phyloP scores from a whole-genome alignment of 2,113 vertebrate species.

The Fregata magnificens region DNA sequence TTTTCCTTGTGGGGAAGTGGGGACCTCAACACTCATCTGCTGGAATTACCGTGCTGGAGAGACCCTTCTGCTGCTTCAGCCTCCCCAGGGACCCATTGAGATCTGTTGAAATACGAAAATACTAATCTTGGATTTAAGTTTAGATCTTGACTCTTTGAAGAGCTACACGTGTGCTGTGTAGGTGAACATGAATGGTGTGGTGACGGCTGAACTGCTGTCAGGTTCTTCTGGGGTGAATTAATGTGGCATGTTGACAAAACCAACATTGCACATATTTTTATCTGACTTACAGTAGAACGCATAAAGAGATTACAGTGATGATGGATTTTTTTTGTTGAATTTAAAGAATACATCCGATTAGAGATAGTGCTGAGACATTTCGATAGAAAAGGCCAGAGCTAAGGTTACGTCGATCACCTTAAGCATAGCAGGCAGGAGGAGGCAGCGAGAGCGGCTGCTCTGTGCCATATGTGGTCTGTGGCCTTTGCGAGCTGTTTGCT shows the following conservation, averaged over 20 bases:
- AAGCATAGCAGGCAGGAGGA: background rate
- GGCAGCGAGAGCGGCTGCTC: background rate
- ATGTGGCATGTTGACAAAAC: background rate
- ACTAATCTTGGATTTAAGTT: background rate
- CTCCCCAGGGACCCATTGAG: fast-evolving
- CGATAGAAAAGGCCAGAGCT: background rate
- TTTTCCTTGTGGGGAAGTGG: background rate
- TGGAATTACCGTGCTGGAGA: background rate
- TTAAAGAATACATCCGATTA: background rate
- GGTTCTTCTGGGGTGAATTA: background rate
- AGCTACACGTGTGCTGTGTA: fast-evolving
- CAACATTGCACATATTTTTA: background rate
- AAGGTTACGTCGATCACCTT: background rate
- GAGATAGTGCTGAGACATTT: background rate
- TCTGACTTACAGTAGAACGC: background rate
- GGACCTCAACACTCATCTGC: fast-evolving
- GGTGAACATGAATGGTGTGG: background rate
- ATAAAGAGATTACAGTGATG: background rate
- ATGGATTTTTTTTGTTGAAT: background rate
- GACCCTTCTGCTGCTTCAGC: background rate
- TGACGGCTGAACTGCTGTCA: background rate
- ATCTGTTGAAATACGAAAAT: background rate
- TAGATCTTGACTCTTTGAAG: background rate
- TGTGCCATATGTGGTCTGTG: background rate
- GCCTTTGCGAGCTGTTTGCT: background rate